Conservation (phyloP, 2,797 vertebrate species). For the Hemitrygon akajei region DNA sequence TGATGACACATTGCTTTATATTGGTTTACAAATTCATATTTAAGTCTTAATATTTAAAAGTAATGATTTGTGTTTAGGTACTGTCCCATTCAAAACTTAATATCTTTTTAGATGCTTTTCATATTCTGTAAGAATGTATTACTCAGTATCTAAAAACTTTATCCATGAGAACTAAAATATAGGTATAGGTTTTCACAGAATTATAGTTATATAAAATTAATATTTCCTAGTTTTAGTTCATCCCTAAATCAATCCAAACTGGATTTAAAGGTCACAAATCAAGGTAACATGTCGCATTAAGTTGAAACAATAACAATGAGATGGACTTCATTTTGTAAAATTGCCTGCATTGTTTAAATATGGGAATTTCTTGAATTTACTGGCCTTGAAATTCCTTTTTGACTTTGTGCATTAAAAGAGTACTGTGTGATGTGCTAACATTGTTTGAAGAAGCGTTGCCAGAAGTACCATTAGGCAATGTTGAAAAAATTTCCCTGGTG, state of each 20-base stretch:
- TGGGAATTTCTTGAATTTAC: not conserved
- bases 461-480: too few relatives aligned
- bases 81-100: not conserved
- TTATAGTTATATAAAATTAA: not conserved
- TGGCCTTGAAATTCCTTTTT: not conserved
- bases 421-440: too few relatives aligned
- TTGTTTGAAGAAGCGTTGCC: too few relatives aligned
- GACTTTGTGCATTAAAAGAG: too few relatives aligned
- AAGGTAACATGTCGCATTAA: not conserved
- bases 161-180: not conserved
- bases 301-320: not conserved
- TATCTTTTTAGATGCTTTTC: not conserved
- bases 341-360: not conserved
- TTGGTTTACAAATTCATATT: conserved; percentile 21
- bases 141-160: not conserved
- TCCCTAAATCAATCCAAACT: not conserved
- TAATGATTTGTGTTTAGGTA: not conserved
- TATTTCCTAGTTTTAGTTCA: conserved; percentile 6
- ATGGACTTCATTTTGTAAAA: not conserved
- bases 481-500: too few relatives aligned
- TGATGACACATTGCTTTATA: not conserved
- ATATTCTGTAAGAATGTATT: not conserved
- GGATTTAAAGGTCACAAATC: not conserved
- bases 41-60: not conserved
- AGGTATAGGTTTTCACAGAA: not conserved